Base-by-base conservation (phyloP, 2,113 vertebrate genomes). In the Ptilonorhynchus violaceus region DNA sequence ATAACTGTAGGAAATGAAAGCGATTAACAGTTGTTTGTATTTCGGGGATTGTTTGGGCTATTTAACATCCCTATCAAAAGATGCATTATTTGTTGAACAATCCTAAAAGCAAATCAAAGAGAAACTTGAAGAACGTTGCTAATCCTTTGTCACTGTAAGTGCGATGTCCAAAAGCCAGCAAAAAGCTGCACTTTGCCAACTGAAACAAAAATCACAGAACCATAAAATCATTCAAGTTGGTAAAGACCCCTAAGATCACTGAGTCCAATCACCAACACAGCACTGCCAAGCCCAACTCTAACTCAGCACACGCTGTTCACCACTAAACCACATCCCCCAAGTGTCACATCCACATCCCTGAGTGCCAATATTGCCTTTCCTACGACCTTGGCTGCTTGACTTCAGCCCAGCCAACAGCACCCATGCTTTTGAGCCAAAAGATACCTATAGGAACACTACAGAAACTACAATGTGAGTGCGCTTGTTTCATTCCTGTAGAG, bases 21-120 rank as follows among this genome's bases (percentile, higher is more conserved):
- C 2, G 6, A 95, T 96, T 95, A 97, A 74, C 80, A 79, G 68
- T 59, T 87, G 60, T 68, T 94, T 89, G 44, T 49, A 62, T 88
- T 85, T 87, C 0, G 0, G 55, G 47, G 72, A 74, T 89, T 95
- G 91, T 95, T 91, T 85, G 59, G 81, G 46, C 89, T 91, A 19
- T 88, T 95, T 96, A 91, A 95, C 88, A 70, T 53, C 85, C 73
- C 83, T 75, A 85, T 59, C 85, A 95, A 83, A 96, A 89, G 66
- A 91, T 53, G 80, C 74, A 70, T 76, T 96, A 88, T 92, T 97
- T 95, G 53, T 79, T 62, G 70, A 91, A 70, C 60, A 56, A 68
- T 75, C 75, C 90, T 62, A 81, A 95, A 91, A 82, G 66, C 33
- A 93, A 96, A 96, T 82, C 42, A 93, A 92, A 91, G 73, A 67